Base-by-base conservation (phyloP, 2,113 vertebrate genomes). In the Callipepla californica region DNA sequence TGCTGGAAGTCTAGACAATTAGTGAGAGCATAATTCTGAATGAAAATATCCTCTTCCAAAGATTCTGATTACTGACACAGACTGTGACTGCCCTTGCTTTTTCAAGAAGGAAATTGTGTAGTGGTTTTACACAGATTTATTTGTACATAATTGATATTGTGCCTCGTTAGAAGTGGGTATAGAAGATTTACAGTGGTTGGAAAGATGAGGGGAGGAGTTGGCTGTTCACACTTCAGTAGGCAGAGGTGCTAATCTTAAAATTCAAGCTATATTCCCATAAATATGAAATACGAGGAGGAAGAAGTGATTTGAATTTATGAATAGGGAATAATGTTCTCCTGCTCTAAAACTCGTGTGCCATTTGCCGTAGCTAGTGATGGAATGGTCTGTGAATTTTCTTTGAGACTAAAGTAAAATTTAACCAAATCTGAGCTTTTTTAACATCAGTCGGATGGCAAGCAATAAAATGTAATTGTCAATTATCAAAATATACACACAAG, bases 331-430 rank as follows among this genome's bases (percentile, higher is more conserved):
- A 85, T 51, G 11, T 81, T 90, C 80, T 94, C 80, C 74, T 4
- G 1, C 62, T 74, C 80, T 75, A 63, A 93, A 95, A 40, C 19
- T 84, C 80, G 84, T 28, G 90, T 57, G 73, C 6, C 9, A 67
- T 86, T 83, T 91, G 40, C 79, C 65, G 73, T 36, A 50, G 17
- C 67, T 89, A 89, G 62, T 91, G 69, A 73, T 80, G 30, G 61
- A 76, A 59, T 67, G 81, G 83, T 51, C 87, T 95, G 74, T 76
- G 73, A 66, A 93, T 94, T 94, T 94, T 62, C 30, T 73, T 89
- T 92, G 95, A 85, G 50, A 93, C 20, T 84, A 18, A 94, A 92
- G 48, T 85, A 42, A 34, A 91, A 68, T 91, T 51, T 83, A 94
- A 79, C 40, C 70, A 85, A 32, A 68, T 85, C 65, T 77, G 63